Evolutionary conservation across 2,888 invertebrate species (phyloP), one percentile per base, ranked within the genome.

Genomic region (Lochmaea capreae): DNA sequence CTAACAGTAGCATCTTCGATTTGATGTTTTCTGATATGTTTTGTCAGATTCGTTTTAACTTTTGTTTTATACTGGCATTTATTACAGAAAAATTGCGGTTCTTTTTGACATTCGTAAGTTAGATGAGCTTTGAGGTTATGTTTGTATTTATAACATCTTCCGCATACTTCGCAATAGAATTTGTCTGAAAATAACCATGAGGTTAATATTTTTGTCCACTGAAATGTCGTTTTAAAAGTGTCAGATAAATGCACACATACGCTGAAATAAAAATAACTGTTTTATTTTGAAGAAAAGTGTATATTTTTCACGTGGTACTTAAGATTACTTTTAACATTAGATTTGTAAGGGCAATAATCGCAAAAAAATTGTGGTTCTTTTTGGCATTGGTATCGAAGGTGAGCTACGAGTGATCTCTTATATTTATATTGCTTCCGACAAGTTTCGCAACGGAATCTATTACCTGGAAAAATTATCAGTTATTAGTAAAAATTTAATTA

Each of bases 31-130:
- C 94, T 71, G 16, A 62, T 26, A 54, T 75, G 75, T 39, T 59
- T 70, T 2, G 69, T 72, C 22, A 79, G 66, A 49, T 79, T 78
- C 10, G 72, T 73, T 49, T 75, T 78, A 11, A 75, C 72, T 49
- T 77, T 74, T 1, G 77, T 72, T 52, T 71, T 78, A 67, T 78
- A 75, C 2, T 69, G 58, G 33, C 79, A 79, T 33, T 68, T 67
- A 9, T 74, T 72, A 62, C 79, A 79, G 1, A 91, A 90, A 88
- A 92, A 92, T 83, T 91, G 90, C 22, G 93, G 92, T 81, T 91
- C 90, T 85, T 91, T 92, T 79, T 91, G 91, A 85, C 95, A 95
- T 85, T 94, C 94, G 87, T 84, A 81, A 43, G 83, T 84, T 72
- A 85, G 83, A 67, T 84, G 84, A n/a, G 81, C 79, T 49, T 69